These are phyloP conservation scores for Lepidocyrtinus sp. DNA, from an alignment of 2,888 invertebrate species.

Conservation along the genomic window DNA sequence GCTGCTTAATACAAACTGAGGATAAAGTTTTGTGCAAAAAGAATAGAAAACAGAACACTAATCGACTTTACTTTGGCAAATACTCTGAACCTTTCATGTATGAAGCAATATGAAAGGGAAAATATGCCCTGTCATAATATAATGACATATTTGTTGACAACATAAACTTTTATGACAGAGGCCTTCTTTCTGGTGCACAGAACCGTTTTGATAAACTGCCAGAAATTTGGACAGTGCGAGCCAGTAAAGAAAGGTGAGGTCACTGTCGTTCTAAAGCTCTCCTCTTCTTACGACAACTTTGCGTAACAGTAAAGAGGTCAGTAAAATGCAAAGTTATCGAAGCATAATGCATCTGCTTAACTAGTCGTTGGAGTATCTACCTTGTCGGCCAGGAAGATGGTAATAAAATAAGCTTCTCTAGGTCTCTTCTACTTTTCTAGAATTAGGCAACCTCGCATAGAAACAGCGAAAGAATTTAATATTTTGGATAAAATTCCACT, in stretches of 20 bases:
- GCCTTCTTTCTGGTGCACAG: neutral
- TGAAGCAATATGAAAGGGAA: conserved; percentile 1
- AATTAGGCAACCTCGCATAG: no score
- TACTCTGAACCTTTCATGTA: neutral
- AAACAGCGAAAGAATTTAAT: neutral
- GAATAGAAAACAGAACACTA: neutral
- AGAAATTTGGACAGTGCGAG: neutral
- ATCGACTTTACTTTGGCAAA: neutral
- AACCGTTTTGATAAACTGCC: conserved; percentile 3
- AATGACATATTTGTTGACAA: conserved; percentile 20
- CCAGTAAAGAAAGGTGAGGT: neutral
- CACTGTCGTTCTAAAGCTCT: neutral
- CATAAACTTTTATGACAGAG: conserved; percentile 5
- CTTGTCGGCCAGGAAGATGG: conserved; percentile 5
- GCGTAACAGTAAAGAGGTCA: neutral
- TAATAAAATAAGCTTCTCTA: neutral
- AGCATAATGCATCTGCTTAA: neutral
- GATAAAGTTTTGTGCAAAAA: neutral
- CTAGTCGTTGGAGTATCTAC: conserved; percentile 1
- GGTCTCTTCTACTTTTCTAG: neutral
- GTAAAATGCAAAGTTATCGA: neutral
- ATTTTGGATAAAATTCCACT: neutral
- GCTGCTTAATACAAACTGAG: no score
- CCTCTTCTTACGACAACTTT: neutral
- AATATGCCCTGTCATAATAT: conserved; percentile 3